Evolutionary conservation across 2,888 invertebrate species (phyloP), one percentile per base, ranked within the genome.

Genomic region (Platypus cylindrus): DNA sequence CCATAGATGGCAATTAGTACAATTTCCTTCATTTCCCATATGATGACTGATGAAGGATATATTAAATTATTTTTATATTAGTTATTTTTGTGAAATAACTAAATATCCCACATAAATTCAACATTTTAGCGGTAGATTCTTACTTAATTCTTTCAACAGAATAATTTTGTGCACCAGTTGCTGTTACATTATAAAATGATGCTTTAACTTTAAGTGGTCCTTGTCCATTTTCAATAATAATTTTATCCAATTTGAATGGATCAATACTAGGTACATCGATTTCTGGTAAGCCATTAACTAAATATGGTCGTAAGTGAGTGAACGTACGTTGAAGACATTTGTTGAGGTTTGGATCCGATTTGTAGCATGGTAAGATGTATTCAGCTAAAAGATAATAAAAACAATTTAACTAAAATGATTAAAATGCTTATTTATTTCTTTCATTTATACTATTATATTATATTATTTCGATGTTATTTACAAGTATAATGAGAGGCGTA

Each of bases 191-290:
- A 36, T 65, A 72, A 60, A 84, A 84, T 1, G 74, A 62, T 0
- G 82, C 82, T 7, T 75, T 71, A 11, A 84, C 74, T 39, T 78
- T 66, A 11, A 84, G 78, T 0, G 82, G 73, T 0, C 83, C 83
- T 7, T 78, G 76, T 0, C 78, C 75, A 55, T 85, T 84, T 55
- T 81, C 79, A 73, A 84, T 83, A 28, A 75, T 68, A 44, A 85
- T 65, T 38, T 73, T 69, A 28, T 77, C 75, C 36, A 84, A 77
- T 37, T 64, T 60, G 45, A 84, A 60, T 0, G 83, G 83, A 49
- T 84, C 84, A 46, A 84, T 75, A 1, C 80, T 71, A 1, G 81
- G 82, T 3, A 84, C 72, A 11, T 75, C 70, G 31, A 84, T 62
- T 45, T 83, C 83, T 1, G 72, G 64, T 7, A 84, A 69, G 30